A percentile compares a stretch with the other conserved stretches of the same genome.
These are phyloP conservation scores for Drosophila sordidapex DNA, from an alignment of 2,888 invertebrate genomes.

Conservation along the genomic window DNA sequence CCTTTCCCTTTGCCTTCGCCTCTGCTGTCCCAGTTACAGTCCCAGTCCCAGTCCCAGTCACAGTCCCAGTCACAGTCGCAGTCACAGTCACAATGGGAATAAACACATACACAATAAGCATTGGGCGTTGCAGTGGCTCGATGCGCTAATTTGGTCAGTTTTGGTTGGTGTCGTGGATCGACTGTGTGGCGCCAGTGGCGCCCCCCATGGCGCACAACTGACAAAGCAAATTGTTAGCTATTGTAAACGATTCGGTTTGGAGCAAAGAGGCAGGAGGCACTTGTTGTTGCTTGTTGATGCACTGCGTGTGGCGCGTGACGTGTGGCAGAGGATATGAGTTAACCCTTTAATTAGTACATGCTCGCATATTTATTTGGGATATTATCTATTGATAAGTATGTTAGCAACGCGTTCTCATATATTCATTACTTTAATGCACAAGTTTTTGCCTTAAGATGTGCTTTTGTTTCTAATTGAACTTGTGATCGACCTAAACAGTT, in stretches of 20 bases:
- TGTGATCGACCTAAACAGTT: neutral
- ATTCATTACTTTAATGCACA: neutral
- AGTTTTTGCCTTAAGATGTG: neutral
- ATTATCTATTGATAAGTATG: neutral
- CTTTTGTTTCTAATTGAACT: neutral
- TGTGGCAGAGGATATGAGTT: neutral
- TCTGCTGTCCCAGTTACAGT: neutral
- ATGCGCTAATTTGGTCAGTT: conserved; percentile 58
- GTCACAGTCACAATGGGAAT: conserved; percentile 6
- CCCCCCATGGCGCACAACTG: conserved; percentile 56
- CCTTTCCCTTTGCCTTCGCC: conserved; percentile 3
- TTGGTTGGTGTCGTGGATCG: conserved; percentile 37
- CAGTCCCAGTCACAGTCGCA: neutral
- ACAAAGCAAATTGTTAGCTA: conserved; percentile 67
- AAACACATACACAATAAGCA: conserved; percentile 1
- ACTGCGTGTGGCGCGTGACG: conserved; percentile 2
- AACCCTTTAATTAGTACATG: neutral
- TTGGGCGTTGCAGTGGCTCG: conserved; percentile 74
- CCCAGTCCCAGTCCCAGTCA: neutral
- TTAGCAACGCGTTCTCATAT: neutral
- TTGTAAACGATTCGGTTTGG: conserved; percentile 50
- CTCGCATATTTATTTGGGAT: neutral
- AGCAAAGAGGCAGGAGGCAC: conserved; percentile 7
- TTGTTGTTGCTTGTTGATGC: conserved; percentile 1
- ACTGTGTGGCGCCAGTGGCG: conserved; percentile 72